A percentile compares a stretch with the other conserved stretches of the same genome.
Conservation (phyloP, 2,797 vertebrate species). For the Platyrinchus mystaceus region DNA sequence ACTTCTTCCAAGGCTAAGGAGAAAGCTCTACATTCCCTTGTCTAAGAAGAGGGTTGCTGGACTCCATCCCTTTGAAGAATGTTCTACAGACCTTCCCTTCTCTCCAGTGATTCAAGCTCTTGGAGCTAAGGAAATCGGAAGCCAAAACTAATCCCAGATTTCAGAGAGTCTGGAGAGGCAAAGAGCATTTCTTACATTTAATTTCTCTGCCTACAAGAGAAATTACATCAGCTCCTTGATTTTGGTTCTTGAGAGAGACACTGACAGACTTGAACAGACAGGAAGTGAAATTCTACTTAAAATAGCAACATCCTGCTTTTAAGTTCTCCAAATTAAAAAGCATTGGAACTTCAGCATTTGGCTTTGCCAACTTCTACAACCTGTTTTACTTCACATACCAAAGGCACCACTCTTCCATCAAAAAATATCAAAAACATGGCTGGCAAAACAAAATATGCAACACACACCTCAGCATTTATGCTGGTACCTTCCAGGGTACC, state of each 20-base stretch:
- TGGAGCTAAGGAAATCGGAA: not conserved
- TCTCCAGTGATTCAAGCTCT: not conserved
- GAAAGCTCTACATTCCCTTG: not conserved
- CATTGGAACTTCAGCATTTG: not conserved
- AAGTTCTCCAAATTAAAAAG: not conserved
- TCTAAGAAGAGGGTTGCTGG: not conserved
- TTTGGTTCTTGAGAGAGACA: not conserved
- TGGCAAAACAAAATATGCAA: not conserved
- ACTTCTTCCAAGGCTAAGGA: not conserved
- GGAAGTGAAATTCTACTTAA: constrained; percentile 22
- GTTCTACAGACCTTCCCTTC: not conserved
- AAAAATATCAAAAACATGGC: not conserved
- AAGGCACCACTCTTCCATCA: not conserved
- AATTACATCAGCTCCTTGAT: not conserved
- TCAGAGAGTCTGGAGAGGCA: not conserved
- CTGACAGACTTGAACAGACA: not conserved
- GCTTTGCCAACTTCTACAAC: not conserved
- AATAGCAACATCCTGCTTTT: constrained; percentile 35
- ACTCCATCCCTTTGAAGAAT: not conserved
- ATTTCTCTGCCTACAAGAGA: not conserved
- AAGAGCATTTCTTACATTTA: not conserved
- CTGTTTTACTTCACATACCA: not conserved
- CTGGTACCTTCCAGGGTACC: not conserved
- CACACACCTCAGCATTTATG: not conserved
- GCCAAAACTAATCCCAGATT: not conserved